Base-by-base conservation (phyloP, 2,113 vertebrate genomes). In the Zosterops japonicus region DNA sequence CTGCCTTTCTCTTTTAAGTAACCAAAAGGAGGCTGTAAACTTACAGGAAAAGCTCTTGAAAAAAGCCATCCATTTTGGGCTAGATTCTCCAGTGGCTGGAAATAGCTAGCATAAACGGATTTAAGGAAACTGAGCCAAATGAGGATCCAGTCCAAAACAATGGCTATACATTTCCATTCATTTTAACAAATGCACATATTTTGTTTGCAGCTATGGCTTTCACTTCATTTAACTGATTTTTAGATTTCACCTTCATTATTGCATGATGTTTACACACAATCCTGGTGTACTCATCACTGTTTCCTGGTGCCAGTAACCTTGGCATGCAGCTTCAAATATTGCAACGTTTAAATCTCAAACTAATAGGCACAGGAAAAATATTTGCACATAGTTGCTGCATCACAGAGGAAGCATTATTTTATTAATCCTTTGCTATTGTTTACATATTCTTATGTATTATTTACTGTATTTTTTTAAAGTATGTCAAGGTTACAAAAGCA, bases 241-340 rank as follows among this genome's bases (percentile, higher is more conserved):
- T 64, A 89, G 60, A 89, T 89, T 89, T 89, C 56, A 89, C 60
- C 89, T 94, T 84, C 72, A 87, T 87, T 21, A 16, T 18, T 75
- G 47, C 41, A 28, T 41, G 33, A 52, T 89, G 36, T 87, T 97
- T 94, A 86, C 7, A 8, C 57, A 75, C 46, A 92, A 31, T 36
- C 56, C 78, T 0, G 2, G 68, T 81, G 74, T 77, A 83, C 56
- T 94, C 86, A 93, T 89, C 72, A 50, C 12, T 69, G 78, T 93
- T 93, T 92, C 84, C 29, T 75, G 36, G 61, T 89, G 74, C 76
- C 80, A 87, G 39, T 56, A 94, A 94, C 81, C 91, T 84, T 91
- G 89, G 60, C 91, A 93, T 55, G 33, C 59, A 90, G 44, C 57
- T 95, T 92, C 53, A 78, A 87, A 92, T 87, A 81, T 0, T 71